phyloP scores from a whole-genome alignment of 1,140 invertebrate species.

The Daktulosphaira vitifoliae region DNA sequence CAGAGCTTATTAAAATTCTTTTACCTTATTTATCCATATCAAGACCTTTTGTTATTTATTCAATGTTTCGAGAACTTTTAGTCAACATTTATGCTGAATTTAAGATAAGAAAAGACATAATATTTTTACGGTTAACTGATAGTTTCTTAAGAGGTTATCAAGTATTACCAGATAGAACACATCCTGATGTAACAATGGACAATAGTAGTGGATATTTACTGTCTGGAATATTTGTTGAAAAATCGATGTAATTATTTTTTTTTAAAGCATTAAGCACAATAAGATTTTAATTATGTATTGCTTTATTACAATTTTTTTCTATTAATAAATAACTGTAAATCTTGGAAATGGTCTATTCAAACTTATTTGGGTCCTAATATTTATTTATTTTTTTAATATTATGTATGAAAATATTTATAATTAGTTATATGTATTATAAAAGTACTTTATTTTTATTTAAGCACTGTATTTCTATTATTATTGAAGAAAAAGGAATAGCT shows the following conservation, averaged over 20 bases:
- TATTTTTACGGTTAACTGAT: constrained; percentile 67
- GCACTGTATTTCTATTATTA: no score
- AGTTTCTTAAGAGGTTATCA: constrained; percentile 86
- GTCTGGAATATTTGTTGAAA: constrained; percentile 46
- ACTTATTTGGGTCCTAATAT: no score
- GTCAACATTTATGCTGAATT: constrained; percentile 68
- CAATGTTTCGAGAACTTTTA: constrained; percentile 66
- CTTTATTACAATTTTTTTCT: no score
- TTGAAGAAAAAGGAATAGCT: no score
- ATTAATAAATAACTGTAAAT: no score
- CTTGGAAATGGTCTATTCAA: no score
- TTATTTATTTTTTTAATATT: no score
- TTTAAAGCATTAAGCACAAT: no score
- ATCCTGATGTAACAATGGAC: constrained; percentile 71
- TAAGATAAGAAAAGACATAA: constrained; percentile 57
- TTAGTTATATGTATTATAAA: no score
- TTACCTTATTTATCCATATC: constrained; percentile 65
- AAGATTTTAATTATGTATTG: no score
- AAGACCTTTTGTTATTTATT: constrained; percentile 76
- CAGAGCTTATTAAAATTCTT: constrained; percentile 64
- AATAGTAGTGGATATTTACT: constrained; percentile 66
- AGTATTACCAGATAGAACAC: constrained; percentile 71
- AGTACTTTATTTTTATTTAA: no score
- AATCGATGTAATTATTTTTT: background rate
- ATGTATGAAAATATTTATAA: no score